phyloP scores from a whole-genome alignment of 2,113 vertebrate genomes.

The Ellobius talpinus region DNA sequence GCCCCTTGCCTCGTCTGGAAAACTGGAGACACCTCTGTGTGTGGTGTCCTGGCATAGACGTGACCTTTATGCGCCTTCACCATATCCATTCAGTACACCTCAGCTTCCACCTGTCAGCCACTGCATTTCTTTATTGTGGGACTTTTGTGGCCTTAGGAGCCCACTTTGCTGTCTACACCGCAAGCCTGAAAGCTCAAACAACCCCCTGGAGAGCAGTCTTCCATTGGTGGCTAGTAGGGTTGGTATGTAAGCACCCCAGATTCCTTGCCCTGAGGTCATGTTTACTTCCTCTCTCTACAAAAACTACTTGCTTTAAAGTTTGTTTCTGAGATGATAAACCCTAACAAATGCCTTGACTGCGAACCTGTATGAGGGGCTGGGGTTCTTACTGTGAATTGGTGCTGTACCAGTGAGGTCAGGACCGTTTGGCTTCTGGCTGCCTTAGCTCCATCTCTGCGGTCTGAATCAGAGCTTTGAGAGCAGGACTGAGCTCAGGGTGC shows the following conservation, averaged over 20 bases:
- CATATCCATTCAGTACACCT: background rate
- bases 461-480: background rate
- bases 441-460: background rate
- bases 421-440: background rate
- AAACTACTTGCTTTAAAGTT: background rate
- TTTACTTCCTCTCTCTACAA: background rate
- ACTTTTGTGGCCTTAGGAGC: background rate
- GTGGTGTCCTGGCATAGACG: background rate
- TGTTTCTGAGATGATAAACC: background rate
- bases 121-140: background rate
- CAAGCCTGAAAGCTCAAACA: background rate
- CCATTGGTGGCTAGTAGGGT: background rate
- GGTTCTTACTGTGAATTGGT: background rate
- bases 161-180: background rate
- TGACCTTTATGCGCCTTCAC: accelerated
- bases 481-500: background rate
- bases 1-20: background rate
- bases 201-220: background rate
- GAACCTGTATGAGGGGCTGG: background rate
- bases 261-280: background rate
- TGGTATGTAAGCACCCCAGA: background rate
- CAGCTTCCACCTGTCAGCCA: background rate
- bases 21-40: background rate
- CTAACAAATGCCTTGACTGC: background rate
- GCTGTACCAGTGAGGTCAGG: background rate